A percentile compares a stretch with the other conserved stretches of the same genome.
phyloP scores from a whole-genome alignment of 2,888 invertebrate genomes.

The Eupithecia subfuscata region DNA sequence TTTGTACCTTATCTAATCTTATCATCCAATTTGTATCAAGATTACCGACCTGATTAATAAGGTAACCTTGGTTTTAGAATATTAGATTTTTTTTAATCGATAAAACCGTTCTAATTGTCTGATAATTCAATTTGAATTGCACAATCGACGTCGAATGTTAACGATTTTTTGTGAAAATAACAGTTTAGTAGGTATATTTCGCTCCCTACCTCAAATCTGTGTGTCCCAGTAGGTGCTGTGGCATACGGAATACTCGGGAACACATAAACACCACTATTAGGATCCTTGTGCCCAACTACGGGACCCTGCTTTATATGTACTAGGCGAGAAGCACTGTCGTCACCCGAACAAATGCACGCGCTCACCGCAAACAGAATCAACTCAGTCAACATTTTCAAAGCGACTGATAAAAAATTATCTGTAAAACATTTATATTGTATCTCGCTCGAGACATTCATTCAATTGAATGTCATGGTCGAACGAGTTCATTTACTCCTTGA shows the following conservation, averaged over 20 bases:
- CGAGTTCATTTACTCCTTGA: background rate
- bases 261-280: conserved; percentile 47
- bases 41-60: too few relatives aligned
- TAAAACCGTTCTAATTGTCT: background rate
- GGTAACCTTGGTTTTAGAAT: too few relatives aligned
- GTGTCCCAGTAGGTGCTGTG: conserved; percentile 57
- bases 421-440: background rate
- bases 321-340: conserved; percentile 24
- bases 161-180: conserved; percentile 12
- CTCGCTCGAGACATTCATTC: background rate
- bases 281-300: conserved; percentile 54
- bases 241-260: conserved; percentile 67
- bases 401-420: background rate
- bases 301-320: conserved; percentile 56
- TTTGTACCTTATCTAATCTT: background rate
- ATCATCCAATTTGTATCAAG: background rate
- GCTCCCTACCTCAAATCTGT: conserved; percentile 55
- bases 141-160: background rate
- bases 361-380: background rate
- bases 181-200: conserved; percentile 7
- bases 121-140: too few relatives aligned
- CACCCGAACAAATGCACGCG: background rate
- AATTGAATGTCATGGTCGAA: background rate
- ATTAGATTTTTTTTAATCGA: background rate
- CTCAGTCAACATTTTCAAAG: background rate